Percentiles rank a stretch among this genome's conserved stretches.
These are phyloP conservation scores for Dione vanillae DNA, from an alignment of 2,888 invertebrate species.

Conservation along the genomic window DNA sequence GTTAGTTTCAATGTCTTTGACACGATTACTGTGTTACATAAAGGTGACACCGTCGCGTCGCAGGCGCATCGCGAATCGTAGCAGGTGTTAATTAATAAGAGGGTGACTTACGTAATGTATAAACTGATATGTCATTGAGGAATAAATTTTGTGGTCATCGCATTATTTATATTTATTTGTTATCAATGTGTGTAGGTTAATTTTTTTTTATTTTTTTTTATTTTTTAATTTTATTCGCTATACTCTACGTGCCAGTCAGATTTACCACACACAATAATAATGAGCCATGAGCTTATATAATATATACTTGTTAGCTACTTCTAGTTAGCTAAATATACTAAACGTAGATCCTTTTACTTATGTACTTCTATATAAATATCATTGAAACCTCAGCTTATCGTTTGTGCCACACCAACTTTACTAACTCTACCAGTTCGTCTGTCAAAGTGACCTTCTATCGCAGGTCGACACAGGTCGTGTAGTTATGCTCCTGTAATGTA, in stretches of 20 bases:
- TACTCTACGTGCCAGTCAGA: too few relatives aligned
- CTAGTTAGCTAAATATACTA: too few relatives aligned
- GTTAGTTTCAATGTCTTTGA: slow-evolving; percentile 40
- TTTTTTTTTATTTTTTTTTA: too few relatives aligned
- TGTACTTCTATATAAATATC: not conserved
- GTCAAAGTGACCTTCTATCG: slow-evolving; percentile 57
- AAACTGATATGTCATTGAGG: slow-evolving; percentile 4
- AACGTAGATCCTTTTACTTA: too few relatives aligned
- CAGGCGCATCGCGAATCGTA: slow-evolving; percentile 35
- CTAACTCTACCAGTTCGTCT: slow-evolving; percentile 41
- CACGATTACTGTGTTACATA: slow-evolving; percentile 63
- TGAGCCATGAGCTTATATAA: too few relatives aligned
- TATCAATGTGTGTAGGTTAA: too few relatives aligned
- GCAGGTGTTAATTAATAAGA: slow-evolving; percentile 31
- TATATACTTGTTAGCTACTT: too few relatives aligned
- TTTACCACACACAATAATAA: too few relatives aligned
- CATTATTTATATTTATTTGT: too few relatives aligned
- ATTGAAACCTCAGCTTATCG: slow-evolving; percentile 31
- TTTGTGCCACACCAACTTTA: slow-evolving; percentile 37
- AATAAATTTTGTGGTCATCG: not conserved
- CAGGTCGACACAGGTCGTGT: slow-evolving; percentile 57
- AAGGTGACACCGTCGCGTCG: slow-evolving; percentile 53
- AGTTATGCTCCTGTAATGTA: slow-evolving; percentile 57
- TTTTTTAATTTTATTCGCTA: too few relatives aligned
- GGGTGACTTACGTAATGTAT: slow-evolving; percentile 40